Base-by-base conservation (phyloP, 2,113 vertebrate genomes). In the Solenodon paradoxus region DNA sequence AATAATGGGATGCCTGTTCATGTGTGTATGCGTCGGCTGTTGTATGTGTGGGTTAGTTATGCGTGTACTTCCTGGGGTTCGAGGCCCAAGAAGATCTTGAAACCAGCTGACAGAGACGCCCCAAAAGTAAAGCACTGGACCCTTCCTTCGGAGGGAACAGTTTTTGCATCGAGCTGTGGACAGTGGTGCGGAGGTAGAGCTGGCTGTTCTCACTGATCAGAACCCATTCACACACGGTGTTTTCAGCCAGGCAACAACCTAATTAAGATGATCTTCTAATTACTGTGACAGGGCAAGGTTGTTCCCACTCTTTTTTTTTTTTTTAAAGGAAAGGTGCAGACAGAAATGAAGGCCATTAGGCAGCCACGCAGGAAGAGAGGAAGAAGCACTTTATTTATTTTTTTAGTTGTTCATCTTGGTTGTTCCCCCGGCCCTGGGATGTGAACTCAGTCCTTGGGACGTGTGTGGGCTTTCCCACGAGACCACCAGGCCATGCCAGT, bases 81-180 rank as follows among this genome's bases (percentile, higher is more conserved):
- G 47, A 59, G 84, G 24, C 57, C 88, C 72, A 59, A 51, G 49
- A 69, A 93, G 53, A 95, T 80, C 90, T 68, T 24, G 51, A 93
- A 95, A 96, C 66, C 95, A 97, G 83, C 82, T 51, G 53, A 64
- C 79, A 69, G 12, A 72, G 90, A 79, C 9, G 91, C 24, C 30
- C 9, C 53, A 72, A 90, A 94, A 74, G 57, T 71, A 92, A 89
- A 88, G 8, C 55, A 61, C 49, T 79, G 85, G 64, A 78, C 82
- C 49, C 55, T 64, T 90, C 77, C 38, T 96, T 90, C 38, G 69
- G 93, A 64, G 86, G 59, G 88, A 93, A 61, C 74, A 11, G 22
- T 77, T 94, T 96, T 49, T 30, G 32, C 28, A 61, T 63, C 19
- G 55, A 88, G 68, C 42, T 79, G 53, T 40, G 38, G 49, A 66